Base-by-base conservation (phyloP, 2,113 vertebrate genomes). In the Callaeas wilsoni region DNA sequence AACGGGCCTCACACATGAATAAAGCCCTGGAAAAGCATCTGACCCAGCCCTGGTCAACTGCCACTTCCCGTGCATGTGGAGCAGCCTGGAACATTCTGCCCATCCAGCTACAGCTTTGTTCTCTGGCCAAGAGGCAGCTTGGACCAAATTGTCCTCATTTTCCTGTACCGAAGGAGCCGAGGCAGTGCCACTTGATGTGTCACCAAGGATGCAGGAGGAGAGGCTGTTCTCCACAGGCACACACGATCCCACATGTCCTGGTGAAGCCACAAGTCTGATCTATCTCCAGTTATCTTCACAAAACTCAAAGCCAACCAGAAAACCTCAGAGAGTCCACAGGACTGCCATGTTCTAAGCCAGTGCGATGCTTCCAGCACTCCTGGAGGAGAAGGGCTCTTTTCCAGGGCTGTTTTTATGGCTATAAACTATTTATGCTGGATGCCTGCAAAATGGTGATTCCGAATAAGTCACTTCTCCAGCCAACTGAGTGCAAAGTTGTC, bases 21-120 rank as follows among this genome's bases (percentile, higher is more conserved):
- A 74, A 92, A 89, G 46, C 60, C 56, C 87, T 84, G 69, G 77
- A 83, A 80, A 57, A 92, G 52, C 81, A 89, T 6, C 76, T 4
- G 1, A 47, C 53, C 60, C 80, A 69, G 35, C 52, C 87, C 70
- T 18, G 42, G 77, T 22, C 42, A 33, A 30, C 39, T 27, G 27
- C 47, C 65, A 16, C 27, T 32, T 19, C 29, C 47, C 2, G 3
- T 2, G 4, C 63, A 12, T 7, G 44, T 0, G 6, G 41, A 83
- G 30, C 93, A 88, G 89, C 63, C 75, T n/a, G 33, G 46, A 47
- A 37, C 1, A 1, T 85, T 57, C 79, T 62, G 47, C 39, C 42
- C 14, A 10, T 20, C 44, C 80, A 59, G 63, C 22, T 35, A 30
- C n/a, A 70, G 65, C 82, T 91, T 60, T 71, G 69, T 32, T 52